Evolutionary conservation across 2,888 invertebrate species (phyloP).

Genomic region (Tipula confusa): DNA sequence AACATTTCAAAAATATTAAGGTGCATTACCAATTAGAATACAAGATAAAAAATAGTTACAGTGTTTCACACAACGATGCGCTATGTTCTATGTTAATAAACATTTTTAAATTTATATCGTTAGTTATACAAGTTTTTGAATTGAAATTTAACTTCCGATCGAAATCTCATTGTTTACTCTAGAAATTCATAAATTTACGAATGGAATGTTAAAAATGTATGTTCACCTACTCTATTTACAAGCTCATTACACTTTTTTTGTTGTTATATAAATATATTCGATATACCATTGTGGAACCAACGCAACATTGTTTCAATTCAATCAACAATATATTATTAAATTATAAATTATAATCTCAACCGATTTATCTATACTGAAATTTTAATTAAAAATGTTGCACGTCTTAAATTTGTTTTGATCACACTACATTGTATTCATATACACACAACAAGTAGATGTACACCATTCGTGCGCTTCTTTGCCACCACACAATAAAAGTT

Average conservation of each 20-base stretch:
- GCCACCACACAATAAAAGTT: neutral
- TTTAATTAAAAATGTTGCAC: neutral
- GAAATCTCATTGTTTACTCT: neutral
- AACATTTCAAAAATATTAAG: neutral
- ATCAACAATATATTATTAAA: neutral
- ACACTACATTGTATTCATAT: neutral
- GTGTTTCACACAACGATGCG: neutral
- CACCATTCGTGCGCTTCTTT: neutral
- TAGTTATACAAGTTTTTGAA: neutral
- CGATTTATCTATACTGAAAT: conserved; percentile 7
- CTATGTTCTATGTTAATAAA: neutral
- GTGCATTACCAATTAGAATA: neutral
- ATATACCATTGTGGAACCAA: neutral
- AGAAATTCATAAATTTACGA: neutral
- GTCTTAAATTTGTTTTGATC: neutral
- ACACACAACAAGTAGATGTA: too few relatives aligned
- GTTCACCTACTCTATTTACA: neutral
- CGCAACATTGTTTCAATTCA: neutral
- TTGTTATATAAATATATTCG: too few relatives aligned
- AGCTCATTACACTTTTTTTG: conserved; percentile 1
- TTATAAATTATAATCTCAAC: neutral
- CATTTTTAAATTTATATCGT: neutral
- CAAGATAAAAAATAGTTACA: neutral
- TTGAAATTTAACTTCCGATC: neutral
- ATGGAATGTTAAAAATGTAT: conserved; percentile 20